These are phyloP conservation scores for Trisateles emortualis DNA, from an alignment of 2,888 invertebrate species.

Conservation along the genomic window DNA sequence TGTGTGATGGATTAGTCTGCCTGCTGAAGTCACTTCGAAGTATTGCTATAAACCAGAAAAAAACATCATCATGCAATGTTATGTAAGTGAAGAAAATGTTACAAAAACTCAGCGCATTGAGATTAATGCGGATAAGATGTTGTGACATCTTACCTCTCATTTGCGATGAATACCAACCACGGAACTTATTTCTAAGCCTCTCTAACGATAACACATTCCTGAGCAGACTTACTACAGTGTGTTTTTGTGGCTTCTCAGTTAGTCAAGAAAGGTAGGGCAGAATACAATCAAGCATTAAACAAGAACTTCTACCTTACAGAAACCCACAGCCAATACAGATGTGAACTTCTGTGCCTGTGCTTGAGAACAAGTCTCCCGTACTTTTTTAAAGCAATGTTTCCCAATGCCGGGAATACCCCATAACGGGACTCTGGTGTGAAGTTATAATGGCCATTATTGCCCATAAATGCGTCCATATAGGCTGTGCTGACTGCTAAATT, in stretches of 20 bases:
- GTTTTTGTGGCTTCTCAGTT: background rate
- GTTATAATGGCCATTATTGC: too few species aligned
- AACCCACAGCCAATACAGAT: too few species aligned
- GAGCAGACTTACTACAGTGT: background rate
- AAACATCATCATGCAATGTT: slow-evolving; percentile 17
- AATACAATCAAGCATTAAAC: too few species aligned
- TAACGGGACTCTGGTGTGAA: too few species aligned
- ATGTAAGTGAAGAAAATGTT: slow-evolving; percentile 24
- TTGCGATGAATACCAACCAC: slow-evolving; percentile 21
- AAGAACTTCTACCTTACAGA: too few species aligned
- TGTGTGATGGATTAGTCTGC: background rate
- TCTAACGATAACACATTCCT: slow-evolving; percentile 1
- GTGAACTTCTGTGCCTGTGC: too few species aligned
- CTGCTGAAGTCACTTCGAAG: background rate
- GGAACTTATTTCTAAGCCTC: slow-evolving; percentile 7
- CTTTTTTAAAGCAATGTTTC: too few species aligned
- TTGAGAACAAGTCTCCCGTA: too few species aligned
- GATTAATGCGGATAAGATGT: slow-evolving; percentile 19
- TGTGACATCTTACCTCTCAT: slow-evolving; percentile 27
- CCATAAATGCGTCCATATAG: too few species aligned
- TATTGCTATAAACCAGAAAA: slow-evolving; percentile 12
- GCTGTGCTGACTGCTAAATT: too few species aligned
- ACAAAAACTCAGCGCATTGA: slow-evolving; percentile 16
- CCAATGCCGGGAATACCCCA: too few species aligned
- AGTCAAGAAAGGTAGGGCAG: too few species aligned